Evolutionary conservation across 92 coral and sea anemone species (phyloP).

Genomic region (Epizoanthus ramosus): DNA sequence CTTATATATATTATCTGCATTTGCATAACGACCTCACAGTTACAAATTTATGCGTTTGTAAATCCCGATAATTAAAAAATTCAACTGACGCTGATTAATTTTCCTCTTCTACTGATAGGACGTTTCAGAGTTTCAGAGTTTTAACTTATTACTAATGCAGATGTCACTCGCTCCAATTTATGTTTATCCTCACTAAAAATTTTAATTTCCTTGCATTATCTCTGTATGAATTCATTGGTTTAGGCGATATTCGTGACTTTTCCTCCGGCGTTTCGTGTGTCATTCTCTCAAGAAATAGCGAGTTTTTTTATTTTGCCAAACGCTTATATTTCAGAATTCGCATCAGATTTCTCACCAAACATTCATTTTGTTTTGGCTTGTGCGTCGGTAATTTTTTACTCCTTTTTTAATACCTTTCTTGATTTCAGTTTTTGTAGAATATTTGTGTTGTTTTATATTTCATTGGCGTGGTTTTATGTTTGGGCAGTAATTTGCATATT

Average conservation of each 20-base stretch:
- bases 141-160: neutral
- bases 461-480: neutral
- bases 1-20: no score
- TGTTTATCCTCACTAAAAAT: neutral
- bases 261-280: neutral
- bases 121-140: no score
- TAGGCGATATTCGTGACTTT: conserved; percentile 18
- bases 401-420: neutral
- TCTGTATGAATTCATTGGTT: conserved; percentile 11
- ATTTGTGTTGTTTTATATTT: conserved; percentile 14
- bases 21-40: no score
- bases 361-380: neutral
- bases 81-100: no score
- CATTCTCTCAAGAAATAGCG: neutral
- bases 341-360: neutral
- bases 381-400: neutral
- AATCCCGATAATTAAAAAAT: no score
- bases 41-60: no score
- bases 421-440: neutral
- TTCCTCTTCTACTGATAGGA: no score
- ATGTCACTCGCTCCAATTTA: neutral
- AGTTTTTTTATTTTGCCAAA: neutral
- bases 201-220: conserved; percentile 2
- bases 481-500: conserved; percentile 26
- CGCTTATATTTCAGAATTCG: neutral